Percentiles rank a stretch among this genome's conserved stretches.
Conservation (phyloP, 2,113 vertebrate genomes). For the Megaleporinus macrocephalus region DNA sequence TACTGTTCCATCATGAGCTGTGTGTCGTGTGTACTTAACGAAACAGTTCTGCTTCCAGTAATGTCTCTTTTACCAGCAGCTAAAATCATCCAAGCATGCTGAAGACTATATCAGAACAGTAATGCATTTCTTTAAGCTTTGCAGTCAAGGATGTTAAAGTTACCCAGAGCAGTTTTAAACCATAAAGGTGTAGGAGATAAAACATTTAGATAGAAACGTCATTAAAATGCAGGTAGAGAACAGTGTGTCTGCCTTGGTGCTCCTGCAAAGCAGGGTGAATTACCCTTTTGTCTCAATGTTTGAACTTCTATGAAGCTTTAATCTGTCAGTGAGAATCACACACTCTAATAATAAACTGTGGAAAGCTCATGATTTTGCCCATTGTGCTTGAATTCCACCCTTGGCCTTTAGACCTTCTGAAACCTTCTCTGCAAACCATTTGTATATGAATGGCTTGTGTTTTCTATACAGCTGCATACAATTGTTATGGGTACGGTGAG, state of each 20-base stretch:
- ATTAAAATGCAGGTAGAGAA: slow-evolving; percentile 35
- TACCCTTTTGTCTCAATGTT: slow-evolving; percentile 7
- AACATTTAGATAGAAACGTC: slow-evolving; percentile 21
- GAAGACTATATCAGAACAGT: slow-evolving; percentile 9
- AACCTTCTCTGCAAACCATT: background rate
- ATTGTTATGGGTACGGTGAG: no score
- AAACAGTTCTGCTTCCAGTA: background rate
- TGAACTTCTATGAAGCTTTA: slow-evolving; percentile 13
- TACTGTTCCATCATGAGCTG: no score
- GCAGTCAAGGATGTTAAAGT: slow-evolving; percentile 2
- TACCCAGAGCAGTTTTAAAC: slow-evolving; percentile 27
- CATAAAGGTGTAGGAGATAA: slow-evolving; percentile 19
- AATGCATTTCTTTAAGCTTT: slow-evolving; percentile 12
- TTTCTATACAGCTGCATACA: no score
- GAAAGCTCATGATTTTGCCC: background rate
- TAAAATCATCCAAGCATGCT: background rate
- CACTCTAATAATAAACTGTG: background rate
- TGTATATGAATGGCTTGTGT: background rate
- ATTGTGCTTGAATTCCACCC: background rate
- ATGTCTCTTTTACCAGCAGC: background rate
- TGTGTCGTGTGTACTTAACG: background rate
- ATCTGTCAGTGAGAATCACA: background rate
- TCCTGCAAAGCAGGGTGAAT: slow-evolving; percentile 22
- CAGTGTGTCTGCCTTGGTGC: background rate
- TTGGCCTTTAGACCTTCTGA: background rate